Evolutionary conservation across 2,888 invertebrate species (phyloP), one percentile per base, ranked within the genome.

Genomic region (Reticulitermes lucifugus): DNA sequence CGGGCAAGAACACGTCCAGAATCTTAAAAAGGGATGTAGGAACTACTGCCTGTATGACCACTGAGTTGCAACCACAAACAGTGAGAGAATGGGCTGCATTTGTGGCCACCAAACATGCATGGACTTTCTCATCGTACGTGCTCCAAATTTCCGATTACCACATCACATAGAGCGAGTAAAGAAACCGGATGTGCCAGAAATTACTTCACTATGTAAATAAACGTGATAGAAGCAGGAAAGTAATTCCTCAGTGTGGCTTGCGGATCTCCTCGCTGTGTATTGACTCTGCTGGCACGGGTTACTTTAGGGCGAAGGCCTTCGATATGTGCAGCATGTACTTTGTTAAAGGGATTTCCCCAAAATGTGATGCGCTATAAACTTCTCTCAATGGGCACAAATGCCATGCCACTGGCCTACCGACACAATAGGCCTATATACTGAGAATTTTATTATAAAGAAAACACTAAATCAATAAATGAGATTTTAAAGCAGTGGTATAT

Each of bases 71-170:
- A 46, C 77, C 77, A 77, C 77, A 77, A 46, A 51, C 77, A 75
- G 35, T 12, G 75, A 43, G 75, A 35, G 35, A 43, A 18, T 21
- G 60, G 65, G 65, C 65, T 65, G 25, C 46, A 46, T 46, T 46
- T 43, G 51, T 43, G 43, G 46, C 43, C 77, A 77, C 22, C 77
- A 77, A 77, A 77, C 77, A 77, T 77, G 77, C 77, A 77, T 77
- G 77, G 77, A 77, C 77, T 51, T 77, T 46, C 77, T 77, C 77
- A n/a, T 21, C 9, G 41, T 77, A 77, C 77, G 77, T 77, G 77
- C 43, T 77, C 77, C 77, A 77, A 77, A 77, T 77, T 77, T 77
- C 77, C 77, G 41, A 77, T 77, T 77, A 77, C 77, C 77, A 46
- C 46, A 46, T 77, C 77, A 77, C 77, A 77, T 6, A 41, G 65